phyloP scores from a whole-genome alignment of 2,797 vertebrate genomes.

The Tolypeutes matacus region DNA sequence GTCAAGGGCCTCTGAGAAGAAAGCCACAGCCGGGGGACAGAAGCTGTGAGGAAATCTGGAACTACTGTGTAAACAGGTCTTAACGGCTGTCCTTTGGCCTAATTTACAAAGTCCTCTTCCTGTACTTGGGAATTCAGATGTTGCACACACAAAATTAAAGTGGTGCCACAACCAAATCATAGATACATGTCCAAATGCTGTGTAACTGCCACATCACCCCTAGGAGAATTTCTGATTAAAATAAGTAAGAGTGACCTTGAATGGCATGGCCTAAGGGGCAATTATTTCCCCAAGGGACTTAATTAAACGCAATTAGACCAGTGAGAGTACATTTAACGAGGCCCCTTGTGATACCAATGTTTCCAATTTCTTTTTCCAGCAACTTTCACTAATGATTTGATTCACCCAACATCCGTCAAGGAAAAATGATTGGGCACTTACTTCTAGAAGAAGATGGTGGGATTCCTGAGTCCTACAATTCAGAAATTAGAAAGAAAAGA shows the following conservation, averaged over 20 bases:
- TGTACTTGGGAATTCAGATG: slow-evolving; percentile 52
- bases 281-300: slow-evolving; percentile 68
- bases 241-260: slow-evolving; percentile 69
- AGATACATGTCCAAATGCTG: slow-evolving; percentile 54
- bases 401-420: slow-evolving; percentile 27
- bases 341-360: slow-evolving; percentile 54
- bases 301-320: slow-evolving; percentile 79
- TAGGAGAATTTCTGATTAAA: slow-evolving; percentile 74
- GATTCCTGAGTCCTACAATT: neutral
- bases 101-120: slow-evolving; percentile 52
- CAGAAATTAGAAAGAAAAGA: slow-evolving; percentile 40
- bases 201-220: slow-evolving; percentile 63
- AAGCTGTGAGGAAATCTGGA: slow-evolving; percentile 22
- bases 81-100: slow-evolving; percentile 30
- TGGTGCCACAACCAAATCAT: slow-evolving; percentile 54
- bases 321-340: slow-evolving; percentile 72
- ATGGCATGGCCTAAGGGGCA: slow-evolving; percentile 62
- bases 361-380: slow-evolving; percentile 70
- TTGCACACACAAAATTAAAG: slow-evolving; percentile 63
- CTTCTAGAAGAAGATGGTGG: neutral
- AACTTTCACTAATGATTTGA: slow-evolving; percentile 69
- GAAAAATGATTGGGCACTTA: neutral
- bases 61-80: slow-evolving; percentile 2
- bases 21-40: neutral
- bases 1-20: neutral